Evolutionary conservation across 2,888 invertebrate genomes (phyloP).

Genomic region (Morpho achilles): DNA sequence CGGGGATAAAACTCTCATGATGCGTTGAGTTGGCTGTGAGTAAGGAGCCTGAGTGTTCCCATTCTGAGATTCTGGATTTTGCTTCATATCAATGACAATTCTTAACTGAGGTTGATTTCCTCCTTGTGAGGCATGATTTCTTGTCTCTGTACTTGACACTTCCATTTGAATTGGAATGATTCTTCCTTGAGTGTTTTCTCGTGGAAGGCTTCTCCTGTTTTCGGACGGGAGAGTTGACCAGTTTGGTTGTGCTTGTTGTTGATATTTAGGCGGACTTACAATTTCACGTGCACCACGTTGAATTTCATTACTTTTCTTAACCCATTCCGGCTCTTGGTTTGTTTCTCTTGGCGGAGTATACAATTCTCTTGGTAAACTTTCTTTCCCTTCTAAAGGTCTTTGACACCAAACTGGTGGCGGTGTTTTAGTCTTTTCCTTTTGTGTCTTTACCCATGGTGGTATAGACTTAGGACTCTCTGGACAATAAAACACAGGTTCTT

Average conservation of each 20-base stretch:
- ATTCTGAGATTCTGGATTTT: slow-evolving; percentile 44
- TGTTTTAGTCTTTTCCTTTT: slow-evolving; percentile 72
- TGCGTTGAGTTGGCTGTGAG: slow-evolving; percentile 74
- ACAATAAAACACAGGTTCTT: slow-evolving; percentile 67
- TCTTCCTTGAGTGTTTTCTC: slow-evolving; percentile 59
- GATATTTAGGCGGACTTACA: slow-evolving; percentile 65
- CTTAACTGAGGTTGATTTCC: slow-evolving; percentile 61
- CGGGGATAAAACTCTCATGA: slow-evolving; percentile 72
- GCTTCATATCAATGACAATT: slow-evolving; percentile 70
- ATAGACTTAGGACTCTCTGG: slow-evolving; percentile 69
- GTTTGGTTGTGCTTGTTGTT: slow-evolving; percentile 59
- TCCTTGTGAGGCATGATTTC: slow-evolving; percentile 47
- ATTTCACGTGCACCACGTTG: slow-evolving; percentile 60
- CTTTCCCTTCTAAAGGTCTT: slow-evolving; percentile 59
- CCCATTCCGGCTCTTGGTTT: slow-evolving; percentile 68
- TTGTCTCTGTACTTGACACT: slow-evolving; percentile 58
- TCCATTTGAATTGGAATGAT: slow-evolving; percentile 85
- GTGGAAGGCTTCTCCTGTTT: slow-evolving; percentile 65
- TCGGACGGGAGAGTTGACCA: slow-evolving; percentile 72
- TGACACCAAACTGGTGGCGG: slow-evolving; percentile 72
- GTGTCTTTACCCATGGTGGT: slow-evolving; percentile 70
- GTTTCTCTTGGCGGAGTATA: slow-evolving; percentile 62
- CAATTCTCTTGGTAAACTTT: slow-evolving; percentile 58
- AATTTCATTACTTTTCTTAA: slow-evolving; percentile 64
- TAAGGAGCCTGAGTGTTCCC: slow-evolving; percentile 45